Evolutionary conservation across 1,140 invertebrate species (phyloP).

Genomic region (Adoxophyes honmai): DNA sequence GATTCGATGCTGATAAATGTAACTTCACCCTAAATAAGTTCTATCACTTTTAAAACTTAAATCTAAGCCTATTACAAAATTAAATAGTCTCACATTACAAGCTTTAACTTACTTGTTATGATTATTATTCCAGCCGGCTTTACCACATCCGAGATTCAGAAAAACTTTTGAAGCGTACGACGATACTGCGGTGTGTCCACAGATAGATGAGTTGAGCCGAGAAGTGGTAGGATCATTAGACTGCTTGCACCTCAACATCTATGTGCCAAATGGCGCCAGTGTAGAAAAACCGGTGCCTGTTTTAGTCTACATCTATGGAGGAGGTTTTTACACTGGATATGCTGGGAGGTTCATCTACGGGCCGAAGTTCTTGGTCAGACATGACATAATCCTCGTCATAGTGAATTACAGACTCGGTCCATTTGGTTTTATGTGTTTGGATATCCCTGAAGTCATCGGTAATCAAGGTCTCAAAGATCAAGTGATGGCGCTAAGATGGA

Average conservation of each 20-base stretch:
- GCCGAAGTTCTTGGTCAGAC: conserved; percentile 71
- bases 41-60: too few relatives aligned
- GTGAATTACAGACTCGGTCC: conserved; percentile 79
- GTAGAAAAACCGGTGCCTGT: conserved; percentile 67
- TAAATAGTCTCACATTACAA: too few relatives aligned
- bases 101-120: conserved; percentile 19
- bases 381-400: conserved; percentile 77
- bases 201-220: not conserved
- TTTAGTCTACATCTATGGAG: conserved; percentile 84
- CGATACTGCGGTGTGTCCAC: not conserved
- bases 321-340: conserved; percentile 78
- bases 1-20: too few relatives aligned
- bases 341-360: conserved; percentile 48
- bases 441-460: conserved; percentile 79
- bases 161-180: not conserved
- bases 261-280: conserved; percentile 20
- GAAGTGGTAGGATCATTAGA: conserved; percentile 24
- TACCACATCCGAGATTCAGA: not conserved
- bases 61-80: too few relatives aligned
- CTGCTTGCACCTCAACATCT: conserved; percentile 32
- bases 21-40: too few relatives aligned
- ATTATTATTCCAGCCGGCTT: conserved; percentile 11
- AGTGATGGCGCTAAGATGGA: conserved; percentile 79
- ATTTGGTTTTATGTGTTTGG: conserved; percentile 82
- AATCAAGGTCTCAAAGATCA: conserved; percentile 84